Evolutionary conservation across 2,113 vertebrate species (phyloP).

Genomic region (Silurus meridionalis): DNA sequence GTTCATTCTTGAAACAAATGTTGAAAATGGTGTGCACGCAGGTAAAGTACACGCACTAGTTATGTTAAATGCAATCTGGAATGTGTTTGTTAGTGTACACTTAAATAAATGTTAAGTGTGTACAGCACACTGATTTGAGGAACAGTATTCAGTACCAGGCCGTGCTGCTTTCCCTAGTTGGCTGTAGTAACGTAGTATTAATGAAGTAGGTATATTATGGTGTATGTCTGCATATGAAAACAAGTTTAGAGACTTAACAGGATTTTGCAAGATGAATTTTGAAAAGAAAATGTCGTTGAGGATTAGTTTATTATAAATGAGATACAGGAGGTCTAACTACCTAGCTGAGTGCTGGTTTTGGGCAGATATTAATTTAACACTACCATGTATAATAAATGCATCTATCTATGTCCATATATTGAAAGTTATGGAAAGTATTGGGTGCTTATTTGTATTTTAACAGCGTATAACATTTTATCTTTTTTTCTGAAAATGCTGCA

Average conservation of each 20-base stretch:
- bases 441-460: neutral
- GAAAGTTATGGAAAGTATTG: neutral
- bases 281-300: neutral
- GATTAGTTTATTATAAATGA: neutral
- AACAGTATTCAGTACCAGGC: neutral
- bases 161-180: no score
- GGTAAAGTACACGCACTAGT: neutral
- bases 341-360: neutral
- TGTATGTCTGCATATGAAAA: neutral
- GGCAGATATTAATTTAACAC: neutral
- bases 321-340: neutral
- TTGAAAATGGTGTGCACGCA: constrained; percentile 6
- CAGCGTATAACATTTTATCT: neutral
- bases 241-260: neutral
- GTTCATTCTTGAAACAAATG: constrained; percentile 27
- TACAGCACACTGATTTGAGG: neutral
- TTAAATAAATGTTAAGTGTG: constrained; percentile 2
- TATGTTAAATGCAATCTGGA: constrained; percentile 1
- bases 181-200: neutral
- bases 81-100: neutral
- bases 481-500: neutral
- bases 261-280: neutral
- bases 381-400: neutral
- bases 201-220: neutral
- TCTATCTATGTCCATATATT: neutral